Evolutionary conservation across 2,888 invertebrate genomes (phyloP).

Genomic region (Meloe dianella): DNA sequence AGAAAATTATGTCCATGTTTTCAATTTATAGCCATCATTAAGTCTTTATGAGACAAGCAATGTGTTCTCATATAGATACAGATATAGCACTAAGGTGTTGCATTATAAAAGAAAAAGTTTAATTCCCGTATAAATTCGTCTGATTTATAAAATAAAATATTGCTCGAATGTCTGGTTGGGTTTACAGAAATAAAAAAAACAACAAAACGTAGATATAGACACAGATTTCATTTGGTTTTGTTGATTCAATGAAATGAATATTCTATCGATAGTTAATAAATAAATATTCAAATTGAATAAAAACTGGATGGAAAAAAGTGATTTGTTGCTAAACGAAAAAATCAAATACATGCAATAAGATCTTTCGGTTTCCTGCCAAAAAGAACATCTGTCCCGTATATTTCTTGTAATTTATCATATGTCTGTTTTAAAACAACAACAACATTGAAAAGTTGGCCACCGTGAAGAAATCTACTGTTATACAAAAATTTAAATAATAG

Average conservation of each 20-base stretch:
- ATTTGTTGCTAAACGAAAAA: background rate
- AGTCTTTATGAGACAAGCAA: slow-evolving; percentile 28
- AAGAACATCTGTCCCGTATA: slow-evolving; percentile 7
- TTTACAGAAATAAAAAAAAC: background rate
- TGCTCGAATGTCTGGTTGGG: background rate
- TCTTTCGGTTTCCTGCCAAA: slow-evolving; percentile 7
- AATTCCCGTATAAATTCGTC: slow-evolving; percentile 11
- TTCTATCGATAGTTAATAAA: background rate
- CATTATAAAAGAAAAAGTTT: background rate
- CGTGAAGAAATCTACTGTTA: background rate
- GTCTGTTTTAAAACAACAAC: slow-evolving; percentile 1
- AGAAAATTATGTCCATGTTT: slow-evolving; percentile 23
- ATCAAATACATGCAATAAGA: background rate
- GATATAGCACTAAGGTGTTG: slow-evolving; percentile 14
- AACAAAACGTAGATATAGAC: background rate
- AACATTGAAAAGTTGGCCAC: slow-evolving; percentile 6
- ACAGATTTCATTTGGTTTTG: background rate
- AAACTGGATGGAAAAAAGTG: background rate
- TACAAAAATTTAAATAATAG: background rate
- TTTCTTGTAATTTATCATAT: slow-evolving; percentile 12
- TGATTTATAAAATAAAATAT: slow-evolving; percentile 11
- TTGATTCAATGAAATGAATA: background rate
- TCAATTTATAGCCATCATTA: slow-evolving; percentile 30
- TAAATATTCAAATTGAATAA: background rate
- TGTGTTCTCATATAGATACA: slow-evolving; percentile 25